These are phyloP conservation scores for Drosophila neutralis DNA, from an alignment of 2,888 invertebrate species.

Conservation along the genomic window DNA sequence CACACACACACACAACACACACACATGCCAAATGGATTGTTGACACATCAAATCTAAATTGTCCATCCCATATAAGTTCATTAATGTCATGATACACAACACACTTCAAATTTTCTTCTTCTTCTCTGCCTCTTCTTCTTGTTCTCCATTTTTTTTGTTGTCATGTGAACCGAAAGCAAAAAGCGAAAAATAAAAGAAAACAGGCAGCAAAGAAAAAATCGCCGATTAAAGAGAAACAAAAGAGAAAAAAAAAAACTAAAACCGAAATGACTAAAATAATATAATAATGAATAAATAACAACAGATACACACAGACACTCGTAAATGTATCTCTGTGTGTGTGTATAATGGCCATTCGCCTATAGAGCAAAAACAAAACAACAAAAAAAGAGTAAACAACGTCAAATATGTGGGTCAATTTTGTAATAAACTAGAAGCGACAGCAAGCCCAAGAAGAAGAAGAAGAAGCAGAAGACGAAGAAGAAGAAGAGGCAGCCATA, in stretches of 20 bases:
- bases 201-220: slow-evolving; percentile 15
- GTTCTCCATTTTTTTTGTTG: slow-evolving; percentile 21
- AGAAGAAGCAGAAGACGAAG: not conserved
- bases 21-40: slow-evolving; percentile 51
- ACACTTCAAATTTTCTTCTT: slow-evolving; percentile 30
- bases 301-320: slow-evolving; percentile 35
- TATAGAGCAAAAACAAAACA: slow-evolving; percentile 42
- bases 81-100: slow-evolving; percentile 75
- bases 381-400: slow-evolving; percentile 49
- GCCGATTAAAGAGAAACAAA: slow-evolving; percentile 55
- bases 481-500: slow-evolving; percentile 48
- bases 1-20: slow-evolving; percentile 1
- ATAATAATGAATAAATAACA: slow-evolving; percentile 80
- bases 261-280: slow-evolving; percentile 67
- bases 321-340: slow-evolving; percentile 16
- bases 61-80: slow-evolving; percentile 77
- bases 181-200: slow-evolving; percentile 9
- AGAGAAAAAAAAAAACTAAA: slow-evolving; percentile 9
- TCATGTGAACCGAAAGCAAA: slow-evolving; percentile 39
- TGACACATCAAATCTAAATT: slow-evolving; percentile 75
- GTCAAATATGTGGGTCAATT: slow-evolving; percentile 81
- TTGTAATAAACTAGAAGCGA: slow-evolving; percentile 75
- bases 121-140: slow-evolving; percentile 1
- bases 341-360: slow-evolving; percentile 57
- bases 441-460: slow-evolving; percentile 28